Base-by-base conservation (phyloP, 1,140 invertebrate species). In the Cydia fagiglandana region DNA sequence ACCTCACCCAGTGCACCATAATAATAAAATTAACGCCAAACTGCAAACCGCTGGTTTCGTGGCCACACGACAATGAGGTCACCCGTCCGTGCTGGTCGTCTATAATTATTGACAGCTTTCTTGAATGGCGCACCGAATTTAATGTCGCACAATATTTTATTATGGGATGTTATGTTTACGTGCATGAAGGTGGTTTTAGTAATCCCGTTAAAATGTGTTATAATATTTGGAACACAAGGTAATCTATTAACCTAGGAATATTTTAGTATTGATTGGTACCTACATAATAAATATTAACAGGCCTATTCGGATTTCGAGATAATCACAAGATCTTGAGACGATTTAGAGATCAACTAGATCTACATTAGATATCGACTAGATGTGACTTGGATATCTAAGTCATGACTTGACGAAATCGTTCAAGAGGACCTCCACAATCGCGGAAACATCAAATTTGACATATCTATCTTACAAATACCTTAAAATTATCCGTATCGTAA, bases 61-160 rank as follows among this genome's bases (percentile, higher is more conserved):
- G 73, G 61, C 74, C 76, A 20, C 20, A 76, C 73, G 34, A 38
- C 66, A 47, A 77, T 79, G 76, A 77, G 74, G 77, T 79, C 78
- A 79, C 73, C 30, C 64, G 50, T 47, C 45, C 74, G 12, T 45
- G n/a, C n/a, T n/a, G 50, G 45, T 78, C 73, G 73, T 73, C 66
- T 70, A 70, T 70, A 68, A 34, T 70, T 70, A 70, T 70, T 70
- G 66, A 70, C 66, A 38, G 34, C 15, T 70, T 70, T 70, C 30
- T 10, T 70, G 66, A 70, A 70, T 70, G 66, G 66, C 66, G 66
- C n/a, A 38, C 66, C 34, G 9, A 70, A 70, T 68, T 70, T 41
- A 45, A 70, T 70, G 17, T 70, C 9, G 9, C 66, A 41, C 66
- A 45, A 70, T 41, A 70, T 70, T 61, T 61, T 61, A 61, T 61